phyloP scores from a whole-genome alignment of 37 sponge, comb jelly and placozoan species.

The Hexactinellida sp. region DNA sequence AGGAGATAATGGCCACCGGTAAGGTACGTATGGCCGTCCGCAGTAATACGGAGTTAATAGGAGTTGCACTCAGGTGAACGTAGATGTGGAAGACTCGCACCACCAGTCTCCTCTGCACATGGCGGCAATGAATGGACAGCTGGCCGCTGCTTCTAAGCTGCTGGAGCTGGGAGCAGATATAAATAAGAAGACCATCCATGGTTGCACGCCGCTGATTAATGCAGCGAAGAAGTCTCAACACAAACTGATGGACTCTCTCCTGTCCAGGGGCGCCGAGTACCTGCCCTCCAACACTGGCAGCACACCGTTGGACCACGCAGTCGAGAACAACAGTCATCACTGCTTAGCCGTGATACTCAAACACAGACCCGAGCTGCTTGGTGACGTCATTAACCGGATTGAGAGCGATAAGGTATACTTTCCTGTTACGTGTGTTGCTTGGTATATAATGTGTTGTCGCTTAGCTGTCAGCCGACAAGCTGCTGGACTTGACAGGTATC shows the following conservation, averaged over 20 bases:
- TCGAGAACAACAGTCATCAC: not conserved
- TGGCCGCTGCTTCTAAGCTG: conserved; percentile 29
- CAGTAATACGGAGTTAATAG: not conserved
- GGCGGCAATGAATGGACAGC: conserved; percentile 81
- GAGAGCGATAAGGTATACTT: not conserved
- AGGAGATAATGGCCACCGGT: not conserved
- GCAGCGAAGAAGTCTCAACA: conserved; percentile 51
- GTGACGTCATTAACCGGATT: not conserved
- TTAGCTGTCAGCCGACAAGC: not conserved
- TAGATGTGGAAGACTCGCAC: conserved; percentile 49
- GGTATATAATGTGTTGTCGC: not conserved
- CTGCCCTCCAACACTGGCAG: not conserved
- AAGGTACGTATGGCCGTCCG: not conserved
- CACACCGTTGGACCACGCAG: not conserved
- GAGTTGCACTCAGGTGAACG: not conserved
- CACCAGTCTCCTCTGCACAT: conserved; percentile 78
- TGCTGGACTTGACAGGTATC: not conserved
- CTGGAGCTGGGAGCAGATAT: conserved; percentile 51
- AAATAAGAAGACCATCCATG: conserved; percentile 40
- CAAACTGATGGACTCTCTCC: not conserved
- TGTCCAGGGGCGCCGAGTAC: not conserved
- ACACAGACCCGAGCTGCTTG: not conserved
- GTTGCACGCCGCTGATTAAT: conserved; percentile 63
- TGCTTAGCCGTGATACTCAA: not conserved
- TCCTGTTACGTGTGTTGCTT: not conserved